phyloP scores from a whole-genome alignment of 2,888 invertebrate species.

The Sminthurinus aureus region DNA sequence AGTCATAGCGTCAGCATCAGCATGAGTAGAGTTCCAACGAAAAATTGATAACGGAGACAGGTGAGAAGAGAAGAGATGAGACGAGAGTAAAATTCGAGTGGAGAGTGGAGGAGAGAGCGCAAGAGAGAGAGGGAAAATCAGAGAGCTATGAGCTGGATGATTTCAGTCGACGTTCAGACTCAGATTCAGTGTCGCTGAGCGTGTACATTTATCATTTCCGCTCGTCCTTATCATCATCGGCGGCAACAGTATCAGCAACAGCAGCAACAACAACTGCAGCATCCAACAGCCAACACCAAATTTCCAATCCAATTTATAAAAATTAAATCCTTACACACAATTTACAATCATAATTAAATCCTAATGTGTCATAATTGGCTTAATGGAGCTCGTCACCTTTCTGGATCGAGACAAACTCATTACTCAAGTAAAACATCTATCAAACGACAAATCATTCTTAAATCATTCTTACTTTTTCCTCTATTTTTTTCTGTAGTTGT shows the following conservation, averaged over 20 bases:
- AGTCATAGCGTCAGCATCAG: neutral
- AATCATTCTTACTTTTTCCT: too few relatives aligned
- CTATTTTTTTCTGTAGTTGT: neutral
- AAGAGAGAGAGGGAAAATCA: too few relatives aligned
- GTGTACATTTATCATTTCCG: constrained; percentile 6
- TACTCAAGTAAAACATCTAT: constrained; percentile 37
- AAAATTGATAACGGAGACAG: constrained; percentile 34
- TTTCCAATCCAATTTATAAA: too few relatives aligned
- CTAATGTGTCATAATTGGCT: neutral
- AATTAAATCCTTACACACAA: too few relatives aligned
- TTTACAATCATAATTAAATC: too few relatives aligned
- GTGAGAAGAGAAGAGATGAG: constrained; percentile 16
- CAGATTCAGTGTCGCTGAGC: constrained; percentile 27
- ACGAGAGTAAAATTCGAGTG: too few relatives aligned
- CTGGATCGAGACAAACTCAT: constrained; percentile 43
- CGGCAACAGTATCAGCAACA: too few relatives aligned
- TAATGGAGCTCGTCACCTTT: constrained; percentile 41
- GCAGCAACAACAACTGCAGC: neutral
- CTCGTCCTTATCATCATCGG: neutral
- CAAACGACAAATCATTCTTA: neutral
- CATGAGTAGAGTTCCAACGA: neutral
- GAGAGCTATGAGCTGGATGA: constrained; percentile 11
- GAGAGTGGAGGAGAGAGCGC: constrained; percentile 5
- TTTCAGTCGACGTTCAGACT: constrained; percentile 29
- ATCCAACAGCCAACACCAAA: neutral